Conservation (phyloP, 1,140 invertebrate genomes). For the Coptotermes formosanus region DNA sequence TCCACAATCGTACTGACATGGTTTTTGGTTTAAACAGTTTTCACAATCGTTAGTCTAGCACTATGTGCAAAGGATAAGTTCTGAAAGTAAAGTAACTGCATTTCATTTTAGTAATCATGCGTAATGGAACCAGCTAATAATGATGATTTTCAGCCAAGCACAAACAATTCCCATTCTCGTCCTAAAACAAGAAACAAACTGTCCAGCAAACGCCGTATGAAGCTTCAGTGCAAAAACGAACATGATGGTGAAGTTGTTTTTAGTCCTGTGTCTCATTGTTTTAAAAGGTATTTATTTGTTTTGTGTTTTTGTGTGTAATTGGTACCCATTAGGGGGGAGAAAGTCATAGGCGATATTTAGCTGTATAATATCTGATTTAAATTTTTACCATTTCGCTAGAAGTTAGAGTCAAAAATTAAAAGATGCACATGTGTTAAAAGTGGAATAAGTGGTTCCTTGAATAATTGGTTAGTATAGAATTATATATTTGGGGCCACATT, state of each 20-base stretch:
- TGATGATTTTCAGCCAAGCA: neutral
- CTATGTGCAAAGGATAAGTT: no score
- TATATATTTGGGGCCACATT: no score
- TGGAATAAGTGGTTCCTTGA: no score
- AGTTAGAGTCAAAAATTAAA: no score
- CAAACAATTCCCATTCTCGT: neutral
- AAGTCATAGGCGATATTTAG: neutral
- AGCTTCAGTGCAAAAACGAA: neutral
- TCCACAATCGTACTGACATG: neutral
- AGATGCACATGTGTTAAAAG: no score
- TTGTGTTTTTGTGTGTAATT: neutral
- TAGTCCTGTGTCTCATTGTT: neutral
- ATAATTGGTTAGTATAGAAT: no score
- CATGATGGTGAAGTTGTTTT: neutral
- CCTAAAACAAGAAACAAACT: slow-evolving; percentile 5
- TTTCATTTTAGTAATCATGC: neutral
- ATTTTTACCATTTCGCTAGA: no score
- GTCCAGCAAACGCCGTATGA: neutral
- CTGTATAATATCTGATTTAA: no score
- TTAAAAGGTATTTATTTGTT: neutral
- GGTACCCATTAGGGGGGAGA: neutral
- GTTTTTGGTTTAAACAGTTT: neutral
- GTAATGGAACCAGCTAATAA: neutral
- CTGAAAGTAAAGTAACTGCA: neutral
- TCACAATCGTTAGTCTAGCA: no score